These are phyloP conservation scores for Myiozetetes cayanensis DNA, from an alignment of 2,113 vertebrate genomes.

Conservation along the genomic window DNA sequence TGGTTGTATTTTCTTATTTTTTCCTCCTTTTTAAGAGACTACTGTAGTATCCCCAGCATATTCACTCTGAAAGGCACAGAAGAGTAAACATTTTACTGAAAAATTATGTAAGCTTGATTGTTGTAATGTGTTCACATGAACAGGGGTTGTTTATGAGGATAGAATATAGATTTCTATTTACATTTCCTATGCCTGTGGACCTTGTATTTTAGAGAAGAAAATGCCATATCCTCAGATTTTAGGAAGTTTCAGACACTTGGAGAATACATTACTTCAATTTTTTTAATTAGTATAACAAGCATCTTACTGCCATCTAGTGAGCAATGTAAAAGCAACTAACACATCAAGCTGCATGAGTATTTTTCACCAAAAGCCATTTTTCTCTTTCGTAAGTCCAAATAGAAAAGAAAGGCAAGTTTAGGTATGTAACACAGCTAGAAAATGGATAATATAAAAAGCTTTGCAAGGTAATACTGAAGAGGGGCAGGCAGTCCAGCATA, in stretches of 20 bases:
- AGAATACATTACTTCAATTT: rapidly evolving
- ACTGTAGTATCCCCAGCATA: not conserved
- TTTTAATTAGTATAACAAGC: not conserved
- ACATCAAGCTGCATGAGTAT: not conserved
- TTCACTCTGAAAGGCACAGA: not conserved
- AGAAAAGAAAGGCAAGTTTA: not conserved
- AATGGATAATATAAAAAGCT: not conserved
- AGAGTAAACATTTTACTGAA: not conserved
- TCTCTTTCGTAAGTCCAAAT: not conserved
- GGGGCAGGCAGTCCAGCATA: not conserved
- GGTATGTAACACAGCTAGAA: not conserved
- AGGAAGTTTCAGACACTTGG: not conserved
- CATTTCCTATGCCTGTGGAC: not conserved
- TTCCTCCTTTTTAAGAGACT: not conserved
- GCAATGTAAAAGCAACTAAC: not conserved
- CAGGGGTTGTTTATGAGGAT: not conserved
- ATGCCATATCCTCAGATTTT: not conserved
- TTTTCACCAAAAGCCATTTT: not conserved
- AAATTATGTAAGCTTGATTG: not conserved
- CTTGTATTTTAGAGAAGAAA: not conserved
- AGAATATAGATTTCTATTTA: not conserved
- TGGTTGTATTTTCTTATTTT: not conserved
- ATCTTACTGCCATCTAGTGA: constrained; percentile 61
- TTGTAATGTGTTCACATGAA: not conserved
- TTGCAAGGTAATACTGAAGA: not conserved